phyloP scores from a whole-genome alignment of 2,113 vertebrate genomes.

The Protomyctophum bolini region DNA sequence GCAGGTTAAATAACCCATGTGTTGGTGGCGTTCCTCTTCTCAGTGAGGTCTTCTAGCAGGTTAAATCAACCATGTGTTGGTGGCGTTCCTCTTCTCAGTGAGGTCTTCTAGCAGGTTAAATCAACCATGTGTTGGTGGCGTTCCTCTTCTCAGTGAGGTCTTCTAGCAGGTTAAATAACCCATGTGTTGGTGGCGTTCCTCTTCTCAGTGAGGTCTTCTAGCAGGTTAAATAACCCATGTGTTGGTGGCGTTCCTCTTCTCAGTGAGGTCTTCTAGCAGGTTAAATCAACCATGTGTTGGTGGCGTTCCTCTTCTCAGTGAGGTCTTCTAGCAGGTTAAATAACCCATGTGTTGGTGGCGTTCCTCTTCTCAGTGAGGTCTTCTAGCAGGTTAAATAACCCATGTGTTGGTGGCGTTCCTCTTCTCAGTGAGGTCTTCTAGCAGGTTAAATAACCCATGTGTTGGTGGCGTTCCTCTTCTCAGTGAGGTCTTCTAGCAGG shows the following conservation, averaged over 20 bases:
- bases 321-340: no score
- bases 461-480: constrained; percentile 71
- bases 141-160: constrained; percentile 88
- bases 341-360: not conserved
- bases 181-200: not conserved
- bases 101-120: no score
- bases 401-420: not conserved
- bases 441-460: no score
- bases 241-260: constrained; percentile 71
- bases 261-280: constrained; percentile 95
- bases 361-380: constrained; percentile 88
- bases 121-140: not conserved
- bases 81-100: constrained; percentile 82
- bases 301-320: constrained; percentile 82
- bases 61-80: no score
- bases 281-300: no score
- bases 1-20: no score
- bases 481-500: constrained; percentile 95
- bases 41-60: constrained; percentile 95
- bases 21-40: constrained; percentile 71
- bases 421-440: constrained; percentile 95
- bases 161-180: no score
- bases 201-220: constrained; percentile 95
- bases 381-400: no score
- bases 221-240: no score